A percentile compares a stretch with the other conserved stretches of the same genome.
Evolutionary conservation across 2,797 vertebrate species (phyloP).

Genomic region (Acanthiza pusilla): DNA sequence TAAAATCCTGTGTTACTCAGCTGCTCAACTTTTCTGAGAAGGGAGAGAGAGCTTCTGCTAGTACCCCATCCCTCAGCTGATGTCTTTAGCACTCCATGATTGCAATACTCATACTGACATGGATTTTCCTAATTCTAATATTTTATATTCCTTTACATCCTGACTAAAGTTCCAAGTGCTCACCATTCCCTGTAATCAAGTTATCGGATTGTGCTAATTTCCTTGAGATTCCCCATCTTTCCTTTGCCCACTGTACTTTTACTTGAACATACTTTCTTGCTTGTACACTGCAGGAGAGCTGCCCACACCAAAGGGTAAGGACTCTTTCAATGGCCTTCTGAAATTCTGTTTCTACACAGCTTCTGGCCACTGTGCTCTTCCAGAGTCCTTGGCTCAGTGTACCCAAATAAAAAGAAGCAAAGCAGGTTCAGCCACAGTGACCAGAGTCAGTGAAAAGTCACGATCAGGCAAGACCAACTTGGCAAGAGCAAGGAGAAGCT

Average conservation of each 20-base stretch:
- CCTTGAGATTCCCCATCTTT: not conserved
- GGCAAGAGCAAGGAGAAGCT: not conserved
- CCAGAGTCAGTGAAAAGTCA: not conserved
- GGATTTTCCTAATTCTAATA: not conserved
- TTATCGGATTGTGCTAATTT: not conserved
- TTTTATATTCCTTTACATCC: not conserved
- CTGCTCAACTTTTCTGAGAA: not conserved
- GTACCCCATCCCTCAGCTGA: not conserved
- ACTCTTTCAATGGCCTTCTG: not conserved
- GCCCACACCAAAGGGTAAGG: not conserved
- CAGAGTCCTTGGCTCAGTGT: not conserved
- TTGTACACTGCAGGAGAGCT: not conserved
- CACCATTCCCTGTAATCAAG: not conserved
- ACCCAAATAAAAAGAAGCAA: not conserved
- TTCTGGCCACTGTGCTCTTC: not conserved
- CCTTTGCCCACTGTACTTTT: not conserved
- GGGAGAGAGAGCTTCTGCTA: not conserved
- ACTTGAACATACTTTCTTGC: not conserved
- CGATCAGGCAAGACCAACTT: not conserved
- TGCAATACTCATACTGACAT: not conserved
- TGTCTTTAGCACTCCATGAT: not conserved
- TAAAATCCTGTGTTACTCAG: not conserved
- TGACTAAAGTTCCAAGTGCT: not conserved
- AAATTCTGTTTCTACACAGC: not conserved
- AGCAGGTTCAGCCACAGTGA: not conserved